Evolutionary conservation across 2,113 vertebrate genomes (phyloP).

Genomic region (Rhabdornis inornatus): DNA sequence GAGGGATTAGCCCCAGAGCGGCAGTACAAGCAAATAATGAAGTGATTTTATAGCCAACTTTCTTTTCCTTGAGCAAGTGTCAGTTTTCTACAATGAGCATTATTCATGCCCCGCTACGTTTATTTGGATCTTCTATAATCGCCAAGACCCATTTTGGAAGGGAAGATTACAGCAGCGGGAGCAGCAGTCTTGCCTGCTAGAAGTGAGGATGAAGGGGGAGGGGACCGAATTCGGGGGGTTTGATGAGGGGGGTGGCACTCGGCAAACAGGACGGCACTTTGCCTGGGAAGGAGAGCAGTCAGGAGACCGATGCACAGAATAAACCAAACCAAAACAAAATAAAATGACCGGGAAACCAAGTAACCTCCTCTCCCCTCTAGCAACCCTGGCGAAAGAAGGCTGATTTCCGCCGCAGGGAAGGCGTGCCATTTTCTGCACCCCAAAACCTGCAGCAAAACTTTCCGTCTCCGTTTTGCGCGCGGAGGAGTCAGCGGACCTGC

Average conservation of each 20-base stretch:
- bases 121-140: conserved; percentile 73
- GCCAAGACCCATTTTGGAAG: conserved; percentile 64
- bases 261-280: background rate
- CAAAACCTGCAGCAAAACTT: background rate
- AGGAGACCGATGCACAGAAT: background rate
- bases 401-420: background rate
- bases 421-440: background rate
- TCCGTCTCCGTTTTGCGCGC: background rate
- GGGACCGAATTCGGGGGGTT: background rate
- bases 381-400: background rate
- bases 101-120: conserved; percentile 76
- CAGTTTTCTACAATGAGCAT: conserved; percentile 76
- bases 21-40: conserved; percentile 76
- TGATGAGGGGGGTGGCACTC: background rate
- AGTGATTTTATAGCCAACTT: conserved; percentile 78
- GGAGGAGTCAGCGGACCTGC: no score
- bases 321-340: background rate
- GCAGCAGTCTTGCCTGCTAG: conserved; percentile 37
- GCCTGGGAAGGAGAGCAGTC: background rate
- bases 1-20: conserved; percentile 69
- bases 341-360: background rate
- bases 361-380: background rate
- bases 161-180: conserved; percentile 65
- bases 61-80: conserved; percentile 76
- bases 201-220: background rate